Conservation (phyloP, 2,888 invertebrate genomes). For the Busseola fusca region DNA sequence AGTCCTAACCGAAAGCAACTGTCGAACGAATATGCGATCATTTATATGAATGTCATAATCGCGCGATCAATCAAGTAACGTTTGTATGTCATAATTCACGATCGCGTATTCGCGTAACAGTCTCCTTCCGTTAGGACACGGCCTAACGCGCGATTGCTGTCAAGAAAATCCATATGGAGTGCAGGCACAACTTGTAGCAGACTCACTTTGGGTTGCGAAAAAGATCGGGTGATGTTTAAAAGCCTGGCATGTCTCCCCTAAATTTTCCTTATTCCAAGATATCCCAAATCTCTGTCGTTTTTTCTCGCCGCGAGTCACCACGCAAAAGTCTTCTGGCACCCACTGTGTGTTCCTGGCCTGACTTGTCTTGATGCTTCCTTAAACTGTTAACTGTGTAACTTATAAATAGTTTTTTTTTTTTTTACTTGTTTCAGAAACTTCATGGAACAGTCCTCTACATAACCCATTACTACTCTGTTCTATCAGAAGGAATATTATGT, state of each 20-base stretch:
- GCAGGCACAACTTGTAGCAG: neutral
- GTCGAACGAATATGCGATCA: neutral
- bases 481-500: slow-evolving; percentile 96
- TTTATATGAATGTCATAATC: neutral
- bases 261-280: neutral
- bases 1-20: neutral
- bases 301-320: slow-evolving; percentile 1
- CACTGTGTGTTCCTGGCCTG: neutral
- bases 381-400: neutral
- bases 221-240: no score
- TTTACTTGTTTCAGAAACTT: slow-evolving; percentile 84
- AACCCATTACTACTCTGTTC: slow-evolving; percentile 96
- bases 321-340: neutral
- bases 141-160: neutral
- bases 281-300: neutral
- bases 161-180: neutral
- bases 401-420: neutral
- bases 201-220: neutral
- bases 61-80: neutral
- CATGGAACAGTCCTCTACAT: slow-evolving; percentile 93
- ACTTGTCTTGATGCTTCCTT: neutral
- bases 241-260: no score
- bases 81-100: neutral
- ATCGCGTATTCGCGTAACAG: neutral
- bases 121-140: neutral